Conservation (phyloP, 53 echinoderm and acorn worm species). For the Glandiceps talaboti region DNA sequence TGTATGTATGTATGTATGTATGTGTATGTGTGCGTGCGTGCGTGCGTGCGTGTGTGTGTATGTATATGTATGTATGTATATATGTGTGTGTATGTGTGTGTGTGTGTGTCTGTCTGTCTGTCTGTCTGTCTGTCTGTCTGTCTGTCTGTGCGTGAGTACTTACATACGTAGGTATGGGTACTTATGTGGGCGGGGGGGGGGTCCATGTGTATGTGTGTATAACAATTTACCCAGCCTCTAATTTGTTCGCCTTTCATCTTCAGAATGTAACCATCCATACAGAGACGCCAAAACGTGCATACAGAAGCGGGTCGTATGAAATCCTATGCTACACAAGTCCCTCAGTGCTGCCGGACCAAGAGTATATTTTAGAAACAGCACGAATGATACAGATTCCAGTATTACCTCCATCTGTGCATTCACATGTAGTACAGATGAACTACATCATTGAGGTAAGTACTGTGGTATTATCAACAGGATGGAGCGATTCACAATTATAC, state of each 20-base stretch:
- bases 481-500: too few relatives aligned
- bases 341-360: constrained; percentile 67
- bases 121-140: background rate
- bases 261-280: constrained; percentile 75
- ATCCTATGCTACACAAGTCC: constrained; percentile 88
- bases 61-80: background rate
- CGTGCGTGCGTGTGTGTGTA: background rate
- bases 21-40: background rate
- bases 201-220: background rate
- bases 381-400: constrained; percentile 92
- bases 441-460: constrained; percentile 77
- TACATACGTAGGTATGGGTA: too few relatives aligned
- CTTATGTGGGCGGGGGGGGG: too few relatives aligned
- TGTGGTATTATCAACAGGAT: too few relatives aligned
- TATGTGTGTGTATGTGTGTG: too few relatives aligned
- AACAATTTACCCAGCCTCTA: too few relatives aligned
- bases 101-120: background rate
- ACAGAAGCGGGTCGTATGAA: constrained; percentile 73
- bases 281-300: constrained; percentile 52
- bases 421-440: constrained; percentile 45
- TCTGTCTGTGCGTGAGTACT: too few relatives aligned
- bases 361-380: constrained; percentile 74
- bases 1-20: background rate
- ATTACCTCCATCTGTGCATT: constrained; percentile 59
- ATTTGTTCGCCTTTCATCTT: background rate